Conservation (phyloP, 2,888 invertebrate species). For the Nebria brevicollis region DNA sequence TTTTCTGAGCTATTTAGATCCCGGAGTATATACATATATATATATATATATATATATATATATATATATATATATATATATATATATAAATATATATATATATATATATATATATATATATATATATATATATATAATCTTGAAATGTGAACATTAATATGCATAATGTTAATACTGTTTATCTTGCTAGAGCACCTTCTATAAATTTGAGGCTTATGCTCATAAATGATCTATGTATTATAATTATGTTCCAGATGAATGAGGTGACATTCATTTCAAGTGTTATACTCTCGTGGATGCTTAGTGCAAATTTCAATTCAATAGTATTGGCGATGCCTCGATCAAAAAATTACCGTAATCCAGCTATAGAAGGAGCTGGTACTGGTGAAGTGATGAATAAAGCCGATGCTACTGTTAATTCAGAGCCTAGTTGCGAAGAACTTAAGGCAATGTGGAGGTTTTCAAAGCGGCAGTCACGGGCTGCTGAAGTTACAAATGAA, state of each 20-base stretch:
- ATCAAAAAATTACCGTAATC: slow-evolving; percentile 54
- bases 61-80: no score
- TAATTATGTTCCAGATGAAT: slow-evolving; percentile 56
- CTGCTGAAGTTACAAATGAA: slow-evolving; percentile 88
- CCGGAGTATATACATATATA: no score
- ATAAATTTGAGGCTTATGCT: no score
- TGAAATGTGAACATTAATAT: no score
- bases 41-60: no score
- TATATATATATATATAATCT: no score
- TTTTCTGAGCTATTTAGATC: no score
- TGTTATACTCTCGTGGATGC: slow-evolving; percentile 54
- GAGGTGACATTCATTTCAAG: slow-evolving; percentile 54
- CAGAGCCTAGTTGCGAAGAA: slow-evolving; percentile 88
- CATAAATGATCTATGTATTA: not conserved
- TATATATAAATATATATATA: no score
- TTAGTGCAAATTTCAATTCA: slow-evolving; percentile 54
- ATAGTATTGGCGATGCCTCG: slow-evolving; percentile 56
- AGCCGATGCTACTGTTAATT: slow-evolving; percentile 63
- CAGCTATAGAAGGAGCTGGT: slow-evolving; percentile 41
- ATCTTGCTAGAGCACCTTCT: no score
- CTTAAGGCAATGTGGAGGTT: slow-evolving; percentile 92
- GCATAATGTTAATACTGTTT: no score
- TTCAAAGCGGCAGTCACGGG: slow-evolving; percentile 87
- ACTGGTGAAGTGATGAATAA: slow-evolving; percentile 57
- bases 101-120: no score